These are phyloP conservation scores for Tenebrosternarchus preto DNA, from an alignment of 2,113 vertebrate genomes.

Conservation along the genomic window DNA sequence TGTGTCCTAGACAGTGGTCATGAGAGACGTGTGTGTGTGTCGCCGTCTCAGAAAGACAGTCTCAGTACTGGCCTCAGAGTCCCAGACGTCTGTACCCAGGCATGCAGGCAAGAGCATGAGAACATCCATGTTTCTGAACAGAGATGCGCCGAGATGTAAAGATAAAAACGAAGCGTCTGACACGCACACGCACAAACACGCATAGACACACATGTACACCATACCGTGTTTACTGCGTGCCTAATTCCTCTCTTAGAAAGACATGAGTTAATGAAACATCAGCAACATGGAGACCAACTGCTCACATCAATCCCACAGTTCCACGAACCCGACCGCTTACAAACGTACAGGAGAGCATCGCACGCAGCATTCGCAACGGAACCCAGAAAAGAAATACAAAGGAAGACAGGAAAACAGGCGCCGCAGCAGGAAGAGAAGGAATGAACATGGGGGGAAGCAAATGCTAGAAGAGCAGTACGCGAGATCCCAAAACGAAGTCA, in stretches of 20 bases:
- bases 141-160: no score
- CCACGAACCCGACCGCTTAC: neutral
- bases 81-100: no score
- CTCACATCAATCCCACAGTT: neutral
- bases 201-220: no score
- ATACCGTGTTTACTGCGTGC: no score
- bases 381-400: neutral
- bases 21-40: neutral
- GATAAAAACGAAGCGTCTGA: no score
- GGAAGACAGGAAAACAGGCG: no score
- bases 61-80: neutral
- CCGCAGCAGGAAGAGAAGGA: neutral
- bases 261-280: neutral
- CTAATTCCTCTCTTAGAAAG: neutral
- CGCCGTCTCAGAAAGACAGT: neutral
- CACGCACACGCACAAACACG: no score
- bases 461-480: neutral
- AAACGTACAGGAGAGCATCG: no score
- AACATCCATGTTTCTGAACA: no score
- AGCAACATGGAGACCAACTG: neutral
- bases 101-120: neutral
- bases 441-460: constrained; percentile 13
- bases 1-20: neutral
- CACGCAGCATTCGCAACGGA: neutral
- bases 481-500: constrained; percentile 1